Percentiles rank a stretch among this genome's conserved stretches.
Conservation (phyloP, 2,888 invertebrate genomes). For the Drosophila aldrichi region DNA sequence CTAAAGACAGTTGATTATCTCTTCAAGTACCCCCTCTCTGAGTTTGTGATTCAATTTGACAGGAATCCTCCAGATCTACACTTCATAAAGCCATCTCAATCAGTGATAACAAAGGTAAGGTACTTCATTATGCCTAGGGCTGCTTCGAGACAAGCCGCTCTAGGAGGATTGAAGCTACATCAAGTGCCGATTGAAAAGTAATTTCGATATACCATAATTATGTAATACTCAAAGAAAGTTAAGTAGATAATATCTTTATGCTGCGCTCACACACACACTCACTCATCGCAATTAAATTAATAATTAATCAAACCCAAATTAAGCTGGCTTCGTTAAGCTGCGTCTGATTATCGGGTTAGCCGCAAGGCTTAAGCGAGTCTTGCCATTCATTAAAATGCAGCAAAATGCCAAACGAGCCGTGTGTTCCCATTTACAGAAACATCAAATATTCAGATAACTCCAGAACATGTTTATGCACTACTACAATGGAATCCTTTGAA, state of each 20-base stretch:
- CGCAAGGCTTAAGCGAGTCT: constrained; percentile 41
- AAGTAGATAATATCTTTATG: neutral
- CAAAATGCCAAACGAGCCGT: neutral
- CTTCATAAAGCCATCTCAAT: no score
- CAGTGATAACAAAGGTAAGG: no score
- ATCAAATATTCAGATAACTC: neutral
- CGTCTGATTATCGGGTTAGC: constrained; percentile 50
- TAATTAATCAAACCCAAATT: constrained; percentile 47
- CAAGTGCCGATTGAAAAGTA: no score
- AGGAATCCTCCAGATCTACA: no score
- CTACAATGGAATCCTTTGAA: no score
- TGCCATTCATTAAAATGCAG: constrained; percentile 52
- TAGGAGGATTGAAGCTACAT: no score
- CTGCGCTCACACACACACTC: neutral
- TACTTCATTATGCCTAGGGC: no score
- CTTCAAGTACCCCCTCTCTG: no score
- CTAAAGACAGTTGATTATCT: no score
- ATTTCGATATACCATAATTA: neutral
- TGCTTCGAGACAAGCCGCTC: no score
- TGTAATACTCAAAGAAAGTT: neutral
- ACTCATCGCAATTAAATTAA: constrained; percentile 20
- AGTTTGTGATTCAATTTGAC: no score
- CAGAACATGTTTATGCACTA: no score
- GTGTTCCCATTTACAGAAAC: constrained; percentile 11
- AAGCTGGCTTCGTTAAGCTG: constrained; percentile 27